A percentile compares a stretch with the other conserved stretches of the same genome.
Conservation (phyloP, 2,888 invertebrate species). For the Limnephilus marmoratus region DNA sequence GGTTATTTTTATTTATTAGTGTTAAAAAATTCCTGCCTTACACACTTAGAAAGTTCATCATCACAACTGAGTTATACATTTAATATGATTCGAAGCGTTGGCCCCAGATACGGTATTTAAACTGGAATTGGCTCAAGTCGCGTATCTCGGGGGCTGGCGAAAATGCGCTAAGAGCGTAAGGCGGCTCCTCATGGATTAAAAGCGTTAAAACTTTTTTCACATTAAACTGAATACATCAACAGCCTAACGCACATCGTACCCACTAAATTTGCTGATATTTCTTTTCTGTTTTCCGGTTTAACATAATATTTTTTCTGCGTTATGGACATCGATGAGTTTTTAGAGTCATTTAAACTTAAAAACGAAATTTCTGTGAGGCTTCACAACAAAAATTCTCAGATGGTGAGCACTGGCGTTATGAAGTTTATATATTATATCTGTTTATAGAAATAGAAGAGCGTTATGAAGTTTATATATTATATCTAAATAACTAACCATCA, state of each 20-base stretch:
- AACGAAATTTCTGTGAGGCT: too few relatives aligned
- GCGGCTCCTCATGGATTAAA: background rate
- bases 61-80: background rate
- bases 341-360: too few relatives aligned
- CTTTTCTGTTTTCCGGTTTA: background rate
- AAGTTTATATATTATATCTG: too few relatives aligned
- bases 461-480: too few relatives aligned
- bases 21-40: background rate
- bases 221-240: slow-evolving; percentile 5
- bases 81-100: background rate
- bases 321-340: background rate
- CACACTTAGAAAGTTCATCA: background rate
- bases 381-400: too few relatives aligned
- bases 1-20: background rate
- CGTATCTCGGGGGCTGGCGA: background rate
- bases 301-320: background rate
- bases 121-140: background rate
- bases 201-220: slow-evolving; percentile 18
- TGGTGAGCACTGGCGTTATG: too few relatives aligned
- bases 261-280: background rate
- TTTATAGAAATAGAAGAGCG: too few relatives aligned
- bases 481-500: too few relatives aligned
- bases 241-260: background rate
- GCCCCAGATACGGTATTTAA: slow-evolving; percentile 2
- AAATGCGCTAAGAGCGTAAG: background rate